Evolutionary conservation across 1,140 invertebrate species (phyloP).

Genomic region (Drosophila tsacasi): DNA sequence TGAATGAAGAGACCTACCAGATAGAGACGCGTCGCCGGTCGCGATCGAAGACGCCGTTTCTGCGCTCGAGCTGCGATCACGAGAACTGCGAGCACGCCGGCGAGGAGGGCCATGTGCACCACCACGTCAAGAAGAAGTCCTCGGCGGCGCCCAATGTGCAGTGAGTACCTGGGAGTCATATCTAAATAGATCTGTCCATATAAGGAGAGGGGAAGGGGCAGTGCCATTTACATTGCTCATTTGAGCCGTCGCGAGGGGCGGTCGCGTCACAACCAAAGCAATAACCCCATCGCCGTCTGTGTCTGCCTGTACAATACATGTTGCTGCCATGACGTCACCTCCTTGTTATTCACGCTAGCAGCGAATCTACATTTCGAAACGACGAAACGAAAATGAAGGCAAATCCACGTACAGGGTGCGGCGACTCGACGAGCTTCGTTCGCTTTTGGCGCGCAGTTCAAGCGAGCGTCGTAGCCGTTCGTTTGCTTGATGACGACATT

Average conservation of each 20-base stretch:
- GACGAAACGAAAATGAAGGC: conserved; percentile 53
- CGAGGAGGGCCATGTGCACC: conserved; percentile 85
- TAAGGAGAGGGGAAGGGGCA: neutral
- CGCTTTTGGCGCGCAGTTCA: conserved; percentile 50
- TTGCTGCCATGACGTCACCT: conserved; percentile 70
- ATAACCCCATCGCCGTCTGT: conserved; percentile 23
- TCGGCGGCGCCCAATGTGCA: conserved; percentile 85
- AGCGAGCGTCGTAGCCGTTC: conserved; percentile 22
- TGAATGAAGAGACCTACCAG: conserved; percentile 75
- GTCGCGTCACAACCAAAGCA: conserved; percentile 18
- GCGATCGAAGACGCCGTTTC: conserved; percentile 88
- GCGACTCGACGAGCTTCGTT: conserved; percentile 13
- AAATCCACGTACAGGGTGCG: conserved; percentile 50
- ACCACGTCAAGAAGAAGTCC: conserved; percentile 84
- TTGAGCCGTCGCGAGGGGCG: conserved; percentile 6
- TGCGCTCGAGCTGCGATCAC: conserved; percentile 86
- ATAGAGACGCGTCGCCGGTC: conserved; percentile 86
- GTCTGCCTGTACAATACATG: conserved; percentile 11
- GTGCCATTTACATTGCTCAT: conserved; percentile 3
- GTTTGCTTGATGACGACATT: conserved; percentile 66
- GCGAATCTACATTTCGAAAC: conserved; percentile 57
- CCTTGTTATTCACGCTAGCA: conserved; percentile 68
- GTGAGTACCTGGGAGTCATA: conserved; percentile 80
- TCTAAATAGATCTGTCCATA: conserved; percentile 23
- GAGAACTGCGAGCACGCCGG: conserved; percentile 86